A percentile compares a stretch with the other conserved stretches of the same genome.
Evolutionary conservation across 2,113 vertebrate species (phyloP).

Genomic region (Bubo scandiacus): DNA sequence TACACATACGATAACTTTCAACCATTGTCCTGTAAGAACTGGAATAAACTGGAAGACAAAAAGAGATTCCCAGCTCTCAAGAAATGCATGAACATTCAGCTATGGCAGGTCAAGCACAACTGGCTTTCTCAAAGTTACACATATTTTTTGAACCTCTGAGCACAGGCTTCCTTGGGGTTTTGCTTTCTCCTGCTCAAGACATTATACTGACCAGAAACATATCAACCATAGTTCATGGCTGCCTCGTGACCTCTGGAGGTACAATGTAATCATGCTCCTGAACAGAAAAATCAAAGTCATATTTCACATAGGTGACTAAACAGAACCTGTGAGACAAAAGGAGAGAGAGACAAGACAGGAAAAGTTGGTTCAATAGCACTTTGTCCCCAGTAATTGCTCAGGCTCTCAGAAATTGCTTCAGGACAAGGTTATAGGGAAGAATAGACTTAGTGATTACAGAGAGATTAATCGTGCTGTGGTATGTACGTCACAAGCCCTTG

Average conservation of each 20-base stretch:
- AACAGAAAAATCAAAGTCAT: neutral
- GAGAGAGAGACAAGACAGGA: neutral
- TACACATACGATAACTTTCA: neutral
- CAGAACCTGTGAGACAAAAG: neutral
- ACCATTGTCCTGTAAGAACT: neutral
- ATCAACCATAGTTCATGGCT: neutral
- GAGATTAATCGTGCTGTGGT: neutral
- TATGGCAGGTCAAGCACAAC: neutral
- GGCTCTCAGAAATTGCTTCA: constrained; percentile 13
- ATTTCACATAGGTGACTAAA: neutral
- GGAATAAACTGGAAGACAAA: neutral
- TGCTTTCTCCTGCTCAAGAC: neutral
- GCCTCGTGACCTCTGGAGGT: neutral
- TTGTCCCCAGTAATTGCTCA: neutral
- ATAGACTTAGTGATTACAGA: neutral
- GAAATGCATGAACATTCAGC: neutral
- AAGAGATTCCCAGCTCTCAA: neutral
- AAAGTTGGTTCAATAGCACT: neutral
- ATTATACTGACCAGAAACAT: neutral
- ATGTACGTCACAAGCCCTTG: constrained; percentile 1
- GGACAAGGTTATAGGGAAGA: constrained; percentile 3
- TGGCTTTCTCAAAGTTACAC: neutral
- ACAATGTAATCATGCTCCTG: neutral
- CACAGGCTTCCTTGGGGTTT: neutral
- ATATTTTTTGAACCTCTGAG: neutral